Base-by-base conservation (phyloP, 2,888 invertebrate genomes). In the Brachyopa scutellaris region DNA sequence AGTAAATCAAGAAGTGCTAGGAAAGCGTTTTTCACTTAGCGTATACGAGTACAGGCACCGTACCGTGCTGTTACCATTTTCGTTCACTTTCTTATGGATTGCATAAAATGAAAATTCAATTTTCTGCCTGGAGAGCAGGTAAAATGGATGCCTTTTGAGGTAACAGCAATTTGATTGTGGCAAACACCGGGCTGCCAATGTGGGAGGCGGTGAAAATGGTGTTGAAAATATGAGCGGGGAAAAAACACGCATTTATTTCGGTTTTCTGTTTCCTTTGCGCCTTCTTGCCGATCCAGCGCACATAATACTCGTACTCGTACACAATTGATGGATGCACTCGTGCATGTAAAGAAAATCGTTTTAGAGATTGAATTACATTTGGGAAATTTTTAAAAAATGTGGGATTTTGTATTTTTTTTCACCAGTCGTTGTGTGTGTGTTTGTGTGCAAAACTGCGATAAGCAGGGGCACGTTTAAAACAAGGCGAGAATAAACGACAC, bases 51-150 rank as follows among this genome's bases (percentile, higher is more conserved):
- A 36, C 40, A 5, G 4, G 4, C 26, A 13, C 21, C 21, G 26
- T n/a, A n/a, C 7, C 23, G 13, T 33, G 45, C 45, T 49, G 61
- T 19, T 69, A 19, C 69, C 55, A 19, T 33, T 53, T 53, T 62
- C 53, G 38, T 57, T 74, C 62, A 62, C 64, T 64, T 70, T 82
- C 76, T 70, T 76, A 38, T 82, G n/a, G 70, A 82, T 82, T 82
- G 61, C 82, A 77, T 77, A 82, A 82, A 82, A 82, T 77, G 66
- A 77, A 82, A 82, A 82, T 82, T 82, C 67, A 82, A 82, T 82
- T 82, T 82, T 82, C 77, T 66, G 61, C 82, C 66, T 77, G 9
- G 59, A 40, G 66, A 67, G 51, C 77, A 67, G 69, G 69, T 69
- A 69, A 40, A 47, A 57, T 59, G 47, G 64, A 51, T 47, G 45